phyloP scores from a whole-genome alignment of 2,113 vertebrate species.

The Alces alces region DNA sequence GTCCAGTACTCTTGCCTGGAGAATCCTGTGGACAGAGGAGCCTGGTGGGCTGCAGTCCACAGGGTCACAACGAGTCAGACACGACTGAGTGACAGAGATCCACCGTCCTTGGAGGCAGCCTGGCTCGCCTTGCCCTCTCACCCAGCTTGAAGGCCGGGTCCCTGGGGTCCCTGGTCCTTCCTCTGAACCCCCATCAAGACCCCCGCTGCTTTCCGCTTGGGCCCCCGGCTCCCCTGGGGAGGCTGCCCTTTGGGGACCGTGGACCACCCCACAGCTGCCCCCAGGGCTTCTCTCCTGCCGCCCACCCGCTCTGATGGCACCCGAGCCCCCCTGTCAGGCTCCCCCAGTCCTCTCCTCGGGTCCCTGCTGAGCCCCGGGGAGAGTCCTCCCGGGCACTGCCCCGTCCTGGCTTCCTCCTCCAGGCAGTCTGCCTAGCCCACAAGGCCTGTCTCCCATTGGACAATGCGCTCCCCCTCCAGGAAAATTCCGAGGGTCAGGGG shows the following conservation, averaged over 20 bases:
- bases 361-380: too few species aligned
- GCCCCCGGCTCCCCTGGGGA: neutral
- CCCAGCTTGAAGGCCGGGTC: too few species aligned
- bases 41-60: accelerated
- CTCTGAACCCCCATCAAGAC: too few species aligned
- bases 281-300: neutral
- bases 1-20: neutral
- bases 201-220: neutral
- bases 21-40: neutral
- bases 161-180: neutral
- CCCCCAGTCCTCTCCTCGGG: neutral
- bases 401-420: neutral
- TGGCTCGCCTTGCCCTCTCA: neutral
- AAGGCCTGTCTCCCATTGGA: neutral
- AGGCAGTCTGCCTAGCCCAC: neutral
- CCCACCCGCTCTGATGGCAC: neutral
- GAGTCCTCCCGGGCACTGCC: neutral
- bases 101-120: neutral
- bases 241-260: neutral
- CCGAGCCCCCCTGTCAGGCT: neutral
- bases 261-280: too few species aligned
- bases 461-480: accelerated
- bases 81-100: neutral
- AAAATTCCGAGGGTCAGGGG: neutral
- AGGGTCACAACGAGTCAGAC: neutral